phyloP scores from a whole-genome alignment of 2,888 invertebrate genomes.

The Parelbella ahira region DNA sequence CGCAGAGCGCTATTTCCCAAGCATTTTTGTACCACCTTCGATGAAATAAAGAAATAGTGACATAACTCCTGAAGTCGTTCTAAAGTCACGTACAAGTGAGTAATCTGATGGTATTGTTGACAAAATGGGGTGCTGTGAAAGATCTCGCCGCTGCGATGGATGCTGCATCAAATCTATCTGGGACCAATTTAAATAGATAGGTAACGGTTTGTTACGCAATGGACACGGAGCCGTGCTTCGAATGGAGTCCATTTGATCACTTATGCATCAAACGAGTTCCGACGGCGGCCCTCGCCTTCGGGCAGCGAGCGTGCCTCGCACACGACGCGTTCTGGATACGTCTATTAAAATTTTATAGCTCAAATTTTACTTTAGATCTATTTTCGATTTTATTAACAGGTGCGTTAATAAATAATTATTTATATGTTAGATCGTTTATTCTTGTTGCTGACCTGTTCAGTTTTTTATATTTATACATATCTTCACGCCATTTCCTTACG shows the following conservation, averaged over 20 bases:
- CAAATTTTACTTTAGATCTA: conserved; percentile 6
- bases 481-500: too few relatives aligned
- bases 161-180: conserved; percentile 58
- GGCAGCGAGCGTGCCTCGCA: conserved; percentile 3
- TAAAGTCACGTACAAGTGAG: conserved; percentile 51
- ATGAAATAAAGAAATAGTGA: conserved; percentile 30
- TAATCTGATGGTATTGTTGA: conserved; percentile 51
- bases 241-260: conserved; percentile 63
- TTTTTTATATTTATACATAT: too few relatives aligned
- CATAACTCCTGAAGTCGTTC: conserved; percentile 49
- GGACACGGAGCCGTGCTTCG: conserved; percentile 61
- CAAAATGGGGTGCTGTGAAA: conserved; percentile 38
- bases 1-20: background rate
- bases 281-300: conserved; percentile 31
- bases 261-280: conserved; percentile 71
- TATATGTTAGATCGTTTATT: too few relatives aligned
- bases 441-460: too few relatives aligned
- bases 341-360: conserved; percentile 20
- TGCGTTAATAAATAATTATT: too few relatives aligned
- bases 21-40: conserved; percentile 7
- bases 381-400: conserved; percentile 3
- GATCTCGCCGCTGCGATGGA: conserved; percentile 41
- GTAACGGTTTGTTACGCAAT: conserved; percentile 73
- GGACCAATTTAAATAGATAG: conserved; percentile 67
- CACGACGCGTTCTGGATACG: conserved; percentile 15